Evolutionary conservation across 2,113 vertebrate species (phyloP).

Genomic region (Cygnus buccinator): DNA sequence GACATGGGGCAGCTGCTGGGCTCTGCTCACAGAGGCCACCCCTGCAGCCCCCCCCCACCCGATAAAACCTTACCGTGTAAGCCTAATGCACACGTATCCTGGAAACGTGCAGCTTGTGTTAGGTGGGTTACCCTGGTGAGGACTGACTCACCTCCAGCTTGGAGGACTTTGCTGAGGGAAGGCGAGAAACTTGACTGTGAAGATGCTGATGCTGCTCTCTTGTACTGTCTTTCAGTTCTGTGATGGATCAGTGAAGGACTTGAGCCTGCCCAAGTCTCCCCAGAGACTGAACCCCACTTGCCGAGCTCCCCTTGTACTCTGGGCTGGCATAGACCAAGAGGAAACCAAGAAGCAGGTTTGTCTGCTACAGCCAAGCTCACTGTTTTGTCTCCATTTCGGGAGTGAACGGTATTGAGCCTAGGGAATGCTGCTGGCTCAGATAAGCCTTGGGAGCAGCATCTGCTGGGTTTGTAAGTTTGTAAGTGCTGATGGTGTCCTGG

Average conservation of each 20-base stretch:
- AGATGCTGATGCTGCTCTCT: neutral
- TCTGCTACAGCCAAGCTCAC: neutral
- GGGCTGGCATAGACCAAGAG: constrained; percentile 80
- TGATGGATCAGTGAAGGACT: neutral
- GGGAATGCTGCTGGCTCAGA: neutral
- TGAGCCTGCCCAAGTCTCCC: neutral
- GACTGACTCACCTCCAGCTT: neutral
- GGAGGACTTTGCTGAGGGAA: neutral
- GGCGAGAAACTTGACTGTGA: neutral
- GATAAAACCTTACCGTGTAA: too few species aligned
- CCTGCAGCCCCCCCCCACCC: too few species aligned
- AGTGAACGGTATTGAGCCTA: neutral
- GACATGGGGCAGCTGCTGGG: too few species aligned
- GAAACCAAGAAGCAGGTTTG: constrained; percentile 85
- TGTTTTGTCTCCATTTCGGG: neutral
- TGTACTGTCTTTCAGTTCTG: constrained; percentile 55
- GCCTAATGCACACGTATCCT: neutral
- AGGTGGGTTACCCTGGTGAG: neutral
- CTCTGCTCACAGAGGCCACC: too few species aligned
- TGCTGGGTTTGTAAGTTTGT: neutral
- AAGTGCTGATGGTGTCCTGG: fast-evolving
- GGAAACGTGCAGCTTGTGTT: neutral
- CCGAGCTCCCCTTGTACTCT: constrained; percentile 56
- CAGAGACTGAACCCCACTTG: constrained; percentile 4
- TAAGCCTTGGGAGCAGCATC: neutral